phyloP scores from a whole-genome alignment of 2,888 invertebrate genomes.

The Aphodius granarius region DNA sequence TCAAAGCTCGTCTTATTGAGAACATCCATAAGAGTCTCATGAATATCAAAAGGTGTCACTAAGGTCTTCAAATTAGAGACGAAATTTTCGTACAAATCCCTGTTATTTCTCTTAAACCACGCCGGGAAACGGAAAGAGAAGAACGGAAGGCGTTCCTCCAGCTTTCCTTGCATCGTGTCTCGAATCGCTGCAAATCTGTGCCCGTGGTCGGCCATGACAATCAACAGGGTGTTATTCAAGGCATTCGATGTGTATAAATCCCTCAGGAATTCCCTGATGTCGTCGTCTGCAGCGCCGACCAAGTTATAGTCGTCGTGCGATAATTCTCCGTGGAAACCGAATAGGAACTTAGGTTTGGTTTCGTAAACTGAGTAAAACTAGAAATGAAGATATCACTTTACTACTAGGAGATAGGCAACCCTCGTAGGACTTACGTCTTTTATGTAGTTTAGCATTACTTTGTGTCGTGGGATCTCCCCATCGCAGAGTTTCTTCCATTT shows the following conservation, averaged over 20 bases:
- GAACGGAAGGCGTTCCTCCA: constrained; percentile 88
- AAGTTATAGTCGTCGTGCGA: constrained; percentile 85
- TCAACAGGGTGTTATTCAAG: constrained; percentile 78
- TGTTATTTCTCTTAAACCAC: constrained; percentile 64
- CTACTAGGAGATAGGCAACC: background rate
- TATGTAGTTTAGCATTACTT: constrained; percentile 66
- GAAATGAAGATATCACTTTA: constrained; percentile 34
- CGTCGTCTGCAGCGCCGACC: constrained; percentile 76
- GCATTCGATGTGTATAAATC: constrained; percentile 62
- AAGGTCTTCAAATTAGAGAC: constrained; percentile 68
- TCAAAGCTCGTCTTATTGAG: constrained; percentile 58
- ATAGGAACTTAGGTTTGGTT: constrained; percentile 75
- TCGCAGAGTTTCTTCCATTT: constrained; percentile 66
- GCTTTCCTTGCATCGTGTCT: constrained; percentile 86
- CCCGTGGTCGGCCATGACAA: constrained; percentile 94
- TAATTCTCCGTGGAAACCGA: constrained; percentile 87
- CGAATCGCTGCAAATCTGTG: constrained; percentile 82
- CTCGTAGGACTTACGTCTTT: constrained; percentile 60
- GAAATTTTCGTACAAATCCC: constrained; percentile 63
- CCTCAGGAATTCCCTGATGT: constrained; percentile 67
- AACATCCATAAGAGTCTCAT: constrained; percentile 75
- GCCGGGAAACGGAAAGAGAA: constrained; percentile 79
- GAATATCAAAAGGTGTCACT: constrained; percentile 87
- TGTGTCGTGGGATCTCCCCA: constrained; percentile 72
- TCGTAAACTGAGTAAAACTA: constrained; percentile 65